These are phyloP conservation scores for Sebastes taczanowskii DNA, from an alignment of 2,797 vertebrate species.

Conservation along the genomic window DNA sequence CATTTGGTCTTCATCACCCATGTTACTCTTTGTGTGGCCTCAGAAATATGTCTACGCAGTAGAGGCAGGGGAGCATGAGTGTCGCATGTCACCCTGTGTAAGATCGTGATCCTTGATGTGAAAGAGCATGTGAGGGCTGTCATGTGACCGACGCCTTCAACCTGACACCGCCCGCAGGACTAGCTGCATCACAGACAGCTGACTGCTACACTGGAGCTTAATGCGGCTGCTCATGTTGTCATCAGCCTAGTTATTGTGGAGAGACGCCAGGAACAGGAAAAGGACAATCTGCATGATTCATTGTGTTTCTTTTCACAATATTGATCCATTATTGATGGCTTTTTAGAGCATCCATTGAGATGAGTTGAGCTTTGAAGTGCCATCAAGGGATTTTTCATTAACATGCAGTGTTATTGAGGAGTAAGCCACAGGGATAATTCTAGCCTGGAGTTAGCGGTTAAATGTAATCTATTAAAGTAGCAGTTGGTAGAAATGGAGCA, in stretches of 20 bases:
- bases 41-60: slow-evolving; percentile 53
- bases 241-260: slow-evolving; percentile 4
- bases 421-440: neutral
- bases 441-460: neutral
- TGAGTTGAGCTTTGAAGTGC: neutral
- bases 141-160: slow-evolving; percentile 47
- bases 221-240: slow-evolving; percentile 8
- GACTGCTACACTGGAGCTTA: slow-evolving; percentile 21
- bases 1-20: slow-evolving; percentile 19
- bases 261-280: neutral
- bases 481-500: too few relatives aligned
- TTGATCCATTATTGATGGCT: slow-evolving; percentile 16
- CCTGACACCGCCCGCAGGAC: slow-evolving; percentile 23
- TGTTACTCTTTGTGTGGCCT: slow-evolving; percentile 45
- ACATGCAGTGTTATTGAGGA: neutral
- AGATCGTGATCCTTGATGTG: slow-evolving; percentile 23
- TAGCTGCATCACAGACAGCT: slow-evolving; percentile 63
- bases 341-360: neutral
- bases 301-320: neutral
- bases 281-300: neutral
- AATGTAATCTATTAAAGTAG: neutral
- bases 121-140: slow-evolving; percentile 44
- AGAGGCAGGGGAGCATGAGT: slow-evolving; percentile 34
- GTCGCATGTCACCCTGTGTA: slow-evolving; percentile 56
- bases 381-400: slow-evolving; percentile 8